Conservation (phyloP, 2,113 vertebrate species). For the Corydoras sp. region DNA sequence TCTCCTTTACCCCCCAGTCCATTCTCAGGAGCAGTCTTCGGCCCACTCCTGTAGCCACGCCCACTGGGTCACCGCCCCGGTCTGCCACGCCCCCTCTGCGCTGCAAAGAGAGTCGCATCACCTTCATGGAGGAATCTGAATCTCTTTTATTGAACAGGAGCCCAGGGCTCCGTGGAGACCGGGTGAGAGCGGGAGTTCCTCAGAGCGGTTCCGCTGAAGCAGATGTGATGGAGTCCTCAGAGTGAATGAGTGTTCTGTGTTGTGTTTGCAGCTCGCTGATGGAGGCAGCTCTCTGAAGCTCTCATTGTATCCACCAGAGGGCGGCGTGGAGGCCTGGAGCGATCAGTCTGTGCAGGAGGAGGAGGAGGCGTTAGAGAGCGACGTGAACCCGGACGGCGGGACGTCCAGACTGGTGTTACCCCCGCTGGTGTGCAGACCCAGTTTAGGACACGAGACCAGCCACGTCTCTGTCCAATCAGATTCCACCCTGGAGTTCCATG, state of each 20-base stretch:
- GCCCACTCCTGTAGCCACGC: constrained; percentile 79
- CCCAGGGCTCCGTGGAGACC: constrained; percentile 60
- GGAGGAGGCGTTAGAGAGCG: constrained; percentile 39
- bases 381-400: constrained; percentile 40
- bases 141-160: constrained; percentile 52
- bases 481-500: constrained; percentile 76
- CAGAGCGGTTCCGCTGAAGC: not conserved
- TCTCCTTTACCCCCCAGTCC: constrained; percentile 86
- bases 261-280: constrained; percentile 56
- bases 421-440: constrained; percentile 35
- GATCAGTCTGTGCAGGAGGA: constrained; percentile 49
- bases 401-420: constrained; percentile 50
- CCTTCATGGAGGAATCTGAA: constrained; percentile 73
- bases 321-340: constrained; percentile 48
- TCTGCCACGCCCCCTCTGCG: constrained; percentile 79
- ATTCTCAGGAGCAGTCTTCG: constrained; percentile 85
- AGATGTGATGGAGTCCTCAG: too few species aligned
- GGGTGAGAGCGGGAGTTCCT: constrained; percentile 63
- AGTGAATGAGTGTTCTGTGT: not conserved
- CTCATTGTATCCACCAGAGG: constrained; percentile 45
- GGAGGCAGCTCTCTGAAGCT: constrained; percentile 54
- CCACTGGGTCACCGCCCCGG: constrained; percentile 79
- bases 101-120: constrained; percentile 80
- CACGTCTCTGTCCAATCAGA: constrained; percentile 64
- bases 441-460: constrained; percentile 63